These are phyloP conservation scores for Petrophora chlorosata DNA, from an alignment of 2,888 invertebrate genomes.

Conservation along the genomic window DNA sequence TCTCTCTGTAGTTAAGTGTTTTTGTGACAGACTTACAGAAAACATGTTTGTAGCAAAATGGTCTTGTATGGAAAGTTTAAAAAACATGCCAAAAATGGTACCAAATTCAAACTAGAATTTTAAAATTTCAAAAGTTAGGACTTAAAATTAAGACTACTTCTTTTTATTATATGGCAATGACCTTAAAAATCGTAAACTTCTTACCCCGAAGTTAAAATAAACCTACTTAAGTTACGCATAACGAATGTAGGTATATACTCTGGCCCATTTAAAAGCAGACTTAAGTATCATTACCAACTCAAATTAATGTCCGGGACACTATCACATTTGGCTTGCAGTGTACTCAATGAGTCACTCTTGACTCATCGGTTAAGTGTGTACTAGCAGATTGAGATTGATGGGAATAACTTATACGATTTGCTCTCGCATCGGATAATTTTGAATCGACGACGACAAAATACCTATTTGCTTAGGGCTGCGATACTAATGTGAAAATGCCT, in stretches of 20 bases:
- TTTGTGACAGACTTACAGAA: no score
- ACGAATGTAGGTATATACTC: no score
- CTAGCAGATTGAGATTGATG: conserved; percentile 72
- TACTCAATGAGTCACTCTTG: conserved; percentile 51
- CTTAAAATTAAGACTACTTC: no score
- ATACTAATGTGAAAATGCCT: not conserved
- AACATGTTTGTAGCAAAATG: no score
- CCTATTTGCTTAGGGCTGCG: conserved; percentile 20
- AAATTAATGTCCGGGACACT: not conserved
- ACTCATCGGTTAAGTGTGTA: conserved; percentile 50
- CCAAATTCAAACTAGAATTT: no score
- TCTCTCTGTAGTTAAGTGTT: no score
- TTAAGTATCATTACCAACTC: not conserved
- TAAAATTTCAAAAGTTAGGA: no score
- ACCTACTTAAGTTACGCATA: no score
- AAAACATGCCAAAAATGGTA: no score
- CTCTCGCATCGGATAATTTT: conserved; percentile 19
- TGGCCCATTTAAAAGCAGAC: not conserved
- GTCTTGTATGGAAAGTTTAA: no score
- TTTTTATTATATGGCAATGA: no score
- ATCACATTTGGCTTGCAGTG: conserved; percentile 19
- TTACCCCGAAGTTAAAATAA: not conserved
- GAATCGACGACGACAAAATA: conserved; percentile 35
- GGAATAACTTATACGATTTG: conserved; percentile 26
- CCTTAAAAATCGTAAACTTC: no score